These are phyloP conservation scores for Crioceris asparagi DNA, from an alignment of 2,888 invertebrate species.

Conservation along the genomic window DNA sequence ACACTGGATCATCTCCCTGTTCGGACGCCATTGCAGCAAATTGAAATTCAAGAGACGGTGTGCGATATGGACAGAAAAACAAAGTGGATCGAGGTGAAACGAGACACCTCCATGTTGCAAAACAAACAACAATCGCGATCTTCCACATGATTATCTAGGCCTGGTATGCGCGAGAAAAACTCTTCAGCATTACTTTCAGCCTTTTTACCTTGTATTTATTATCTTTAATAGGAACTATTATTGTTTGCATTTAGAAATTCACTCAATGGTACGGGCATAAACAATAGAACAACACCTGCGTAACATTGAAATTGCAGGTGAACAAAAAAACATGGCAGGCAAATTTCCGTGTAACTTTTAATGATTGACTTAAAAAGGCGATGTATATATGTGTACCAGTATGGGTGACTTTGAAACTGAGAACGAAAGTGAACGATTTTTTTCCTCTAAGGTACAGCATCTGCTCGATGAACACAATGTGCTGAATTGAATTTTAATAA, in stretches of 20 bases:
- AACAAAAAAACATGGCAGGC: too few relatives aligned
- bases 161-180: constrained; percentile 28
- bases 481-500: too few relatives aligned
- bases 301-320: constrained; percentile 24
- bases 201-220: constrained; percentile 32
- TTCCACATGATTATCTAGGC: constrained; percentile 24
- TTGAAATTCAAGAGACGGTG: constrained; percentile 21
- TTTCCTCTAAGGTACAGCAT: too few relatives aligned
- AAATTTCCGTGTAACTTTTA: too few relatives aligned
- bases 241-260: constrained; percentile 29
- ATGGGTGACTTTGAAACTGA: too few relatives aligned
- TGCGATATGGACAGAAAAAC: constrained; percentile 20
- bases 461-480: too few relatives aligned
- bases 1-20: too few relatives aligned
- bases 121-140: constrained; percentile 19
- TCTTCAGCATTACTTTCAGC: constrained; percentile 24
- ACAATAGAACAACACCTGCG: constrained; percentile 32
- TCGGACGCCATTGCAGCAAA: too few relatives aligned
- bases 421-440: too few relatives aligned
- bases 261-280: constrained; percentile 30
- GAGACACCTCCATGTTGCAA: constrained; percentile 25
- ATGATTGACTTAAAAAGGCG: too few relatives aligned
- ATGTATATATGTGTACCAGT: too few relatives aligned
- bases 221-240: constrained; percentile 31
- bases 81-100: constrained; percentile 24